These are phyloP conservation scores for Myoxocephalus aenaeus DNA, from an alignment of 2,797 vertebrate genomes.

Conservation along the genomic window DNA sequence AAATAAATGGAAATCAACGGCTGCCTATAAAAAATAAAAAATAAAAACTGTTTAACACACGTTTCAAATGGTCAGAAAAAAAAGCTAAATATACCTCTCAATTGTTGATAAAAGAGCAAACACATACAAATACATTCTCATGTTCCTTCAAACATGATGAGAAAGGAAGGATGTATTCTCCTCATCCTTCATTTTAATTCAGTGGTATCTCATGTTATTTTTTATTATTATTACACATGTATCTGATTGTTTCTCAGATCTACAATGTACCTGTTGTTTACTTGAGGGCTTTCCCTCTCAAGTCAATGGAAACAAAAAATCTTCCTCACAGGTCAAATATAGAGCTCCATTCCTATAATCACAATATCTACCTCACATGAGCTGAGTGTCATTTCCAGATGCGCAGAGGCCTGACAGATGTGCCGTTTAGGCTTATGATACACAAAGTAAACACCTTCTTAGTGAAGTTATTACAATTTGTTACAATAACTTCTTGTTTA, in stretches of 20 bases:
- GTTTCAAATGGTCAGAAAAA: background rate
- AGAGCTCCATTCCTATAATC: background rate
- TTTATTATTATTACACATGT: background rate
- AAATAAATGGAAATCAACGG: background rate
- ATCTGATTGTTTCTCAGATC: background rate
- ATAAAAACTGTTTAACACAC: background rate
- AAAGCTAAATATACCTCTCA: too few species aligned
- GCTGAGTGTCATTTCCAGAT: background rate
- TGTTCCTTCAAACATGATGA: background rate
- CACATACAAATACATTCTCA: too few species aligned
- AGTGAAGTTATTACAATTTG: background rate
- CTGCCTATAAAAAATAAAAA: background rate
- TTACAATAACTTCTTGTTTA: background rate
- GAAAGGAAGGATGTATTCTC: background rate
- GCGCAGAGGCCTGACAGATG: slow-evolving; percentile 15
- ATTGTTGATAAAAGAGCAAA: too few species aligned
- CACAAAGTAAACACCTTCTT: background rate
- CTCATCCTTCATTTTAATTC: background rate
- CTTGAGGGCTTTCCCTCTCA: background rate
- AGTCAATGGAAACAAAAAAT: background rate
- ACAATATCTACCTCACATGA: background rate
- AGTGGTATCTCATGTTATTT: background rate
- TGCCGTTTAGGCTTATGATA: background rate
- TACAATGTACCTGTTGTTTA: background rate
- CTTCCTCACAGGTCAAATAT: background rate